Conservation (phyloP, 2,113 vertebrate genomes). For the Pitta sordida region DNA sequence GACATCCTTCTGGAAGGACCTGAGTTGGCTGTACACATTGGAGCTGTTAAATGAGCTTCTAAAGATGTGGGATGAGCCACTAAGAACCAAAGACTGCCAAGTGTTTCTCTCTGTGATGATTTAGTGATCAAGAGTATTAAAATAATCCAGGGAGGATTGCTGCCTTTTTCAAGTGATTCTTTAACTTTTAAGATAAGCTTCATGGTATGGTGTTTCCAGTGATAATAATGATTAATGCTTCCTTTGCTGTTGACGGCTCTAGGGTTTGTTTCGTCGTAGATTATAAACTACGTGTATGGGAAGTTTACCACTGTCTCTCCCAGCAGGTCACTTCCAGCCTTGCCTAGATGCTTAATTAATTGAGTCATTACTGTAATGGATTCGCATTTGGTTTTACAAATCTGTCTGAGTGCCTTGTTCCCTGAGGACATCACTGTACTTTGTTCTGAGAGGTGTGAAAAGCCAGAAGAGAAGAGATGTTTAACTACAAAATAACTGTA, state of each 20-base stretch:
- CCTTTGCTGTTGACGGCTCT: background rate
- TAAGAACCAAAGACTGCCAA: background rate
- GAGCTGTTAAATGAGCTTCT: background rate
- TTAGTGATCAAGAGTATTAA: background rate
- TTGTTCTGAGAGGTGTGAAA: background rate
- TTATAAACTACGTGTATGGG: background rate
- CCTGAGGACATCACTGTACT: background rate
- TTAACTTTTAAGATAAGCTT: slow-evolving; percentile 19
- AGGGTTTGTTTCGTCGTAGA: background rate
- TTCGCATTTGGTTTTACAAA: background rate
- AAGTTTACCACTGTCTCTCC: background rate
- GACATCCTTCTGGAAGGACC: background rate
- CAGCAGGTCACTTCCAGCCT: background rate
- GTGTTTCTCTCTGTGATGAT: background rate
- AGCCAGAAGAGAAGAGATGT: background rate
- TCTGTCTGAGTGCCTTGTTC: background rate
- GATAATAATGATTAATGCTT: slow-evolving; percentile 1
- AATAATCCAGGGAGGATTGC: background rate
- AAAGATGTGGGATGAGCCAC: background rate
- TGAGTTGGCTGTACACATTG: background rate
- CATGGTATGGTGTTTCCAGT: background rate
- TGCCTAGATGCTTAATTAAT: slow-evolving; percentile 18
- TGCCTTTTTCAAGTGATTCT: background rate
- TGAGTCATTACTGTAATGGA: background rate
- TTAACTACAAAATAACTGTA: background rate